phyloP scores from a whole-genome alignment of 2,113 vertebrate genomes.

The Chamaetylas fuelleborni region DNA sequence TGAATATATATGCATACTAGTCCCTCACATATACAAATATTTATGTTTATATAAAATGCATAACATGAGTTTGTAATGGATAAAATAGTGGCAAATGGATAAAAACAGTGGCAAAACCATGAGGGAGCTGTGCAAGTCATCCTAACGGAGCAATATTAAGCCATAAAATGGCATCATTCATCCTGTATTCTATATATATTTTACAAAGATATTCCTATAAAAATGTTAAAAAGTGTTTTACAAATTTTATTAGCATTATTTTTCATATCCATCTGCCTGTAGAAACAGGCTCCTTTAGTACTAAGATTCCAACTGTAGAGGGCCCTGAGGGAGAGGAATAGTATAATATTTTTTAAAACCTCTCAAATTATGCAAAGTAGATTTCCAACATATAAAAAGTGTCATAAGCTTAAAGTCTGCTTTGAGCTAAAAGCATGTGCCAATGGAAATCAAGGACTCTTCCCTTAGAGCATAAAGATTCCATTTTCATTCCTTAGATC shows the following conservation, averaged over 20 bases:
- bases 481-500: neutral
- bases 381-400: slow-evolving; percentile 36
- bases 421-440: neutral
- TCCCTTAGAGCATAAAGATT: neutral
- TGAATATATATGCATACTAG: neutral
- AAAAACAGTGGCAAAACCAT: neutral
- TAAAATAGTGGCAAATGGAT: too few relatives aligned
- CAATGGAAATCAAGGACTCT: neutral
- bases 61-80: neutral
- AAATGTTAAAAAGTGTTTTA: slow-evolving; percentile 36
- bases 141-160: slow-evolving; percentile 16
- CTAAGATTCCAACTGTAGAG: slow-evolving; percentile 27
- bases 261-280: slow-evolving; percentile 40
- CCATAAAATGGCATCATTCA: neutral
- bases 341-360: neutral
- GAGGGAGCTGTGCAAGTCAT: neutral
- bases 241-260: slow-evolving; percentile 58
- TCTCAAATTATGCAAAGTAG: slow-evolving; percentile 48
- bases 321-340: slow-evolving; percentile 37
- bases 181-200: neutral
- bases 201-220: slow-evolving; percentile 45
- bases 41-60: neutral
- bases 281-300: slow-evolving; percentile 13
- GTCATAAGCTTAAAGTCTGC: slow-evolving; percentile 30
- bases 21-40: neutral